Evolutionary conservation across 2,888 invertebrate species (phyloP).

Genomic region (Hemistola chrysoprasaria): DNA sequence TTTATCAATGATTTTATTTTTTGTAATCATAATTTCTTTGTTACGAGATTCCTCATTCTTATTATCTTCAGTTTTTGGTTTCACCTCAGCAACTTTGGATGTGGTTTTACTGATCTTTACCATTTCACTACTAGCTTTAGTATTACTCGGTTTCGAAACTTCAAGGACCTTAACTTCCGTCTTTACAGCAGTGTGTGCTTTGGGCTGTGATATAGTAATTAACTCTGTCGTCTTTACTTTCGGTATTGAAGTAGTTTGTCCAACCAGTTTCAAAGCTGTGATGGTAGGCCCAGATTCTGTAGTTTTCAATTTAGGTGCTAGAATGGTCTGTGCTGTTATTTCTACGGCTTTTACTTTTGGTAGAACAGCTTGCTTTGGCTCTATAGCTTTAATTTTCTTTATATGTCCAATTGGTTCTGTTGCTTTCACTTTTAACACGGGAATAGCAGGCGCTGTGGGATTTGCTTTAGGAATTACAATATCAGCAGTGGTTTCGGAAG

Average conservation of each 20-base stretch:
- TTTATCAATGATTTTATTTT: slow-evolving; percentile 2
- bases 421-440: not conserved
- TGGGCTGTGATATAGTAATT: not conserved
- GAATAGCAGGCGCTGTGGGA: not conserved
- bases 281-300: not conserved
- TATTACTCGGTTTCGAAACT: not conserved
- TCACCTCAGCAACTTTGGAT: not conserved
- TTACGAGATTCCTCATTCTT: not conserved
- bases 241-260: not conserved
- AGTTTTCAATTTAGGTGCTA: not conserved
- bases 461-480: not conserved
- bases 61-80: slow-evolving; percentile 6
- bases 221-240: not conserved
- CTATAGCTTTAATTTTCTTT: slow-evolving; percentile 7
- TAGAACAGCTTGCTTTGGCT: not conserved
- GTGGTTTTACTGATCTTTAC: slow-evolving; percentile 9
- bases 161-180: not conserved
- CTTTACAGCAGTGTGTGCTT: not conserved
- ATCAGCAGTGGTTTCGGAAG: not conserved
- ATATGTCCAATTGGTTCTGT: slow-evolving; percentile 1
- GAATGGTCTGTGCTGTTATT: not conserved
- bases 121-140: slow-evolving; percentile 5
- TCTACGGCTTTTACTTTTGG: not conserved
- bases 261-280: too few species aligned
- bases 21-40: slow-evolving; percentile 7